Evolutionary conservation across 2,888 invertebrate species (phyloP).

Genomic region (Holacanthella duospinosa): DNA sequence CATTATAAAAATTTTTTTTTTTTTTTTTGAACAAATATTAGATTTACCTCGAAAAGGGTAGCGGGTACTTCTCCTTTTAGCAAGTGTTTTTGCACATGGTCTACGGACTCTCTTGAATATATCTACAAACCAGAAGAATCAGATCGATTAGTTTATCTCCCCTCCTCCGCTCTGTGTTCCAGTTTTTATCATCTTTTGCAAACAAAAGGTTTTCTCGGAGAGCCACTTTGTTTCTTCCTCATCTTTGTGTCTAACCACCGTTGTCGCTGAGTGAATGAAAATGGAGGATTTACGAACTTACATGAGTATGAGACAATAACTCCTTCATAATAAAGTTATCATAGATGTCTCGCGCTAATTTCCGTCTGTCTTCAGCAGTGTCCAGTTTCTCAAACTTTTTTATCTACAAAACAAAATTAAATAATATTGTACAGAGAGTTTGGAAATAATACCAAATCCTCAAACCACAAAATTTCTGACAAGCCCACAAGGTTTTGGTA

Average conservation of each 20-base stretch:
- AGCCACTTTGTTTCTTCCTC: not conserved
- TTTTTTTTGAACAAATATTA: not conserved
- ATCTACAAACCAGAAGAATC: slow-evolving; percentile 54
- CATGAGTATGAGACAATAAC: slow-evolving; percentile 94
- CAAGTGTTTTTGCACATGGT: slow-evolving; percentile 94
- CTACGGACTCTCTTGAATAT: slow-evolving; percentile 93
- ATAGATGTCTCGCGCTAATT: slow-evolving; percentile 92
- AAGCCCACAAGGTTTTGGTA: no score
- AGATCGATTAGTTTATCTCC: slow-evolving; percentile 4
- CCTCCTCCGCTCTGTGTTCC: not conserved
- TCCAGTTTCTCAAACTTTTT: slow-evolving; percentile 98
- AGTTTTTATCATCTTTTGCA: not conserved
- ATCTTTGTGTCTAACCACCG: not conserved
- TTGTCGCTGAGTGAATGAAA: not conserved
- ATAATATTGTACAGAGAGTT: no score
- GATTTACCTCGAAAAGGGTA: slow-evolving; percentile 86
- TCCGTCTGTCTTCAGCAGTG: slow-evolving; percentile 88
- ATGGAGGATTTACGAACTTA: slow-evolving; percentile 48
- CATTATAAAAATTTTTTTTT: no score
- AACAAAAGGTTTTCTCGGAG: not conserved
- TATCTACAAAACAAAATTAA: slow-evolving; percentile 56
- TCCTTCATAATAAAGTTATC: slow-evolving; percentile 99
- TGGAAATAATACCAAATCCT: no score
- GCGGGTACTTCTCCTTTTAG: slow-evolving; percentile 94
- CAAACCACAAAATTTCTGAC: no score